Conservation (phyloP, 2,113 vertebrate species). For the Asarcornis scutulata region DNA sequence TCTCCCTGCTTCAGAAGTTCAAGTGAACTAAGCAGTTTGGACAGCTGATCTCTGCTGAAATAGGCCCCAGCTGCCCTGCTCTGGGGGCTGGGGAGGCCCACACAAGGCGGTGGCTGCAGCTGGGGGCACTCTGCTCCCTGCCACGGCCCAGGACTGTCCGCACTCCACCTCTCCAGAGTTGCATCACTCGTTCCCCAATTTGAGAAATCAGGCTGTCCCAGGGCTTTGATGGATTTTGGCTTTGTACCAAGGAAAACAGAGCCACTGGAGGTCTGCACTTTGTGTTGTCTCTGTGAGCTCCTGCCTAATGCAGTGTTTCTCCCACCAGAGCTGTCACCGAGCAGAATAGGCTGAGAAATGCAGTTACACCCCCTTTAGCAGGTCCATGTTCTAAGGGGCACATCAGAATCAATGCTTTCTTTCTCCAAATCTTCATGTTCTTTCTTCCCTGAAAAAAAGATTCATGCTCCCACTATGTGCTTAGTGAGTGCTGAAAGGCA, state of each 20-base stretch:
- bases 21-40: neutral
- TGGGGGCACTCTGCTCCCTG: neutral
- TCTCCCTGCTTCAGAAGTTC: neutral
- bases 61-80: neutral
- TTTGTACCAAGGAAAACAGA: neutral
- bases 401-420: neutral
- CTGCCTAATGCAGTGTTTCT: neutral
- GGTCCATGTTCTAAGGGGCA: neutral
- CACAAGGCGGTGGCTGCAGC: neutral
- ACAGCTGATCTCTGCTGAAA: neutral
- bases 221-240: neutral
- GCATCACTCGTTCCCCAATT: fast-evolving
- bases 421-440: neutral
- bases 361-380: neutral
- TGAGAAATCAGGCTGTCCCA: neutral
- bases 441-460: neutral
- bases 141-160: neutral
- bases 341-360: neutral
- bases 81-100: neutral
- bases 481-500: neutral
- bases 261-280: neutral
- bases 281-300: neutral
- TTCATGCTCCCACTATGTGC: neutral
- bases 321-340: neutral
- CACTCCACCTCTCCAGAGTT: neutral